Conservation (phyloP, 2,113 vertebrate genomes). For the Cebus imitator region DNA sequence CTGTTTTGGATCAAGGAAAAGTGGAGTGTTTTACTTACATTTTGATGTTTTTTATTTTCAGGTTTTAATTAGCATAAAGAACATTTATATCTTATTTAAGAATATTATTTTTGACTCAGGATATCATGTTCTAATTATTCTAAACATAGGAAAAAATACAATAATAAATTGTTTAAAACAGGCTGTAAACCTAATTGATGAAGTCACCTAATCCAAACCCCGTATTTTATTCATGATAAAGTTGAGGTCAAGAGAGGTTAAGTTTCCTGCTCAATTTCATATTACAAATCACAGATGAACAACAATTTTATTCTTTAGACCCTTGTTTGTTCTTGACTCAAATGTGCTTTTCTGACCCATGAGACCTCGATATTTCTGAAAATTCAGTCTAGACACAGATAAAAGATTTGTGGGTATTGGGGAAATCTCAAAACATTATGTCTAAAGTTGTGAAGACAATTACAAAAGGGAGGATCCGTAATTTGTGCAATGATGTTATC, state of each 20-base stretch:
- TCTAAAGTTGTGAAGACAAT: not conserved
- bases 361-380: not conserved
- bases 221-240: slow-evolving; percentile 16
- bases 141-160: not conserved
- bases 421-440: not conserved
- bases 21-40: not conserved
- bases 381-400: not conserved
- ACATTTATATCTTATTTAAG: not conserved
- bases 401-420: not conserved
- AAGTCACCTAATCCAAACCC: not conserved
- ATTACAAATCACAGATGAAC: not conserved
- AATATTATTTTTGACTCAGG: slow-evolving; percentile 8
- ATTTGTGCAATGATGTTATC: not conserved
- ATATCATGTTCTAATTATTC: not conserved
- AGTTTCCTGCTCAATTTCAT: not conserved
- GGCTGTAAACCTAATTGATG: not conserved
- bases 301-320: not conserved
- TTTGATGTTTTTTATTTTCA: slow-evolving; percentile 14
- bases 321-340: not conserved
- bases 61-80: not conserved
- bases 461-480: not conserved
- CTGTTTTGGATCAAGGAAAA: not conserved
- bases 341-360: not conserved
- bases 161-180: not conserved
- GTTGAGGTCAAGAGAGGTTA: not conserved